Percentiles rank a stretch among this genome's conserved stretches.
Evolutionary conservation across 2,113 vertebrate species (phyloP).

Genomic region (Paralichthys olivaceus): DNA sequence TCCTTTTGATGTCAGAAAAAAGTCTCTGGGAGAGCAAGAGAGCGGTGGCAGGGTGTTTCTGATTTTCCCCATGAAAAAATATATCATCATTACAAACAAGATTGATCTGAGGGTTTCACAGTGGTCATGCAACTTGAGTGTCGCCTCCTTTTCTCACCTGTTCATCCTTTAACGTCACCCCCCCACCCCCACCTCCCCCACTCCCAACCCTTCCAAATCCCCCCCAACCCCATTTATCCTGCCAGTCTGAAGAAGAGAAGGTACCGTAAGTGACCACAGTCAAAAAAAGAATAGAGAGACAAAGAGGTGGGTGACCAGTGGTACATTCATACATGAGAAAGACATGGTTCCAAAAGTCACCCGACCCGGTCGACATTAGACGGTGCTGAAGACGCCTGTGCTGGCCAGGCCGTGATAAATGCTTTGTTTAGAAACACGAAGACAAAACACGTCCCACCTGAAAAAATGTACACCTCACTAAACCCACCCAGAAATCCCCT

Average conservation of each 20-base stretch:
- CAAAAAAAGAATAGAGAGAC: constrained; percentile 68
- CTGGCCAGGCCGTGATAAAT: constrained; percentile 80
- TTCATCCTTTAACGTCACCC: constrained; percentile 27
- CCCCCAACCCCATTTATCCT: constrained; percentile 24
- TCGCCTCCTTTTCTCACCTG: constrained; percentile 66
- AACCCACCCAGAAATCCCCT: constrained; percentile 39
- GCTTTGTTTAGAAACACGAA: constrained; percentile 82
- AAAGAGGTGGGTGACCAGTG: constrained; percentile 78
- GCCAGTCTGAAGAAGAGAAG: constrained; percentile 63
- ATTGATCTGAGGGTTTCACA: constrained; percentile 79
- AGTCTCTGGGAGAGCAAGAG: constrained; percentile 68
- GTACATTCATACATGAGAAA: constrained; percentile 81
- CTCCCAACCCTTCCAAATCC: background rate
- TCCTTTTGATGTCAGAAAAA: constrained; percentile 58
- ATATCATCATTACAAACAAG: constrained; percentile 79
- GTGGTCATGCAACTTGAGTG: constrained; percentile 82
- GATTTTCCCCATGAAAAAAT: constrained; percentile 78
- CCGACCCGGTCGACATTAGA: constrained; percentile 72
- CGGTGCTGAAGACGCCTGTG: constrained; percentile 73
- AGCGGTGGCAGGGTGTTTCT: constrained; percentile 61
- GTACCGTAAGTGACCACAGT: constrained; percentile 78
- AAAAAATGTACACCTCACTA: constrained; percentile 72
- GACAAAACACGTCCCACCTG: constrained; percentile 75
- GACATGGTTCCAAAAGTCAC: constrained; percentile 77
- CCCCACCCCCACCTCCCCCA: background rate